Percentiles rank a stretch among this genome's conserved stretches.
These are phyloP conservation scores for Drosophila merina DNA, from an alignment of 2,888 invertebrate genomes.

Conservation along the genomic window DNA sequence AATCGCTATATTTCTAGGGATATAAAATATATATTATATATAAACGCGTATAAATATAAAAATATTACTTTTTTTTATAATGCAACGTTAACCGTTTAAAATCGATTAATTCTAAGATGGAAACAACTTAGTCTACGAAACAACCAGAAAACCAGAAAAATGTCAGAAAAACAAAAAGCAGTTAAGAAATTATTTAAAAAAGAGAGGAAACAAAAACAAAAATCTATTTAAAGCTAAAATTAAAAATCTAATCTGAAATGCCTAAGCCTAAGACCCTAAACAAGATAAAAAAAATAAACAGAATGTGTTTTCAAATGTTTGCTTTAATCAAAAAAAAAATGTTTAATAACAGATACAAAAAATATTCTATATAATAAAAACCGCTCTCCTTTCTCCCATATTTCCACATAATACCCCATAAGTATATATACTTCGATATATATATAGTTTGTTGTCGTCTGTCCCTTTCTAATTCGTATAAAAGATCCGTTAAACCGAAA, in stretches of 20 bases:
- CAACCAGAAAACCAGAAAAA: background rate
- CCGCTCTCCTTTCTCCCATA: background rate
- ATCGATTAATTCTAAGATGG: slow-evolving; percentile 14
- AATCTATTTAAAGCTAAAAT: slow-evolving; percentile 16
- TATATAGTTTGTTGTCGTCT: background rate
- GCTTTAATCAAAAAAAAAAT: background rate
- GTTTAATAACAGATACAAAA: background rate
- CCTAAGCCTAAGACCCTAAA: slow-evolving; percentile 8
- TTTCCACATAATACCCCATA: background rate
- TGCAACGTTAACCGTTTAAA: slow-evolving; percentile 33
- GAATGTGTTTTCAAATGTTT: background rate
- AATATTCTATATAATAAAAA: too few species aligned
- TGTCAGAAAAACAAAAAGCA: slow-evolving; percentile 5
- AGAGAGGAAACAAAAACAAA: background rate
- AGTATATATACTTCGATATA: background rate
- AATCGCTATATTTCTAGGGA: slow-evolving; percentile 37
- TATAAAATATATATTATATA: slow-evolving; percentile 21
- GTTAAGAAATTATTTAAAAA: slow-evolving; percentile 5
- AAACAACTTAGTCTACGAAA: background rate
- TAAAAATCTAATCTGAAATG: slow-evolving; percentile 8
- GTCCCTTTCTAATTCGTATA: slow-evolving; percentile 19
- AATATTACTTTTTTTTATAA: slow-evolving; percentile 34
- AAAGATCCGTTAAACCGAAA: slow-evolving; percentile 1
- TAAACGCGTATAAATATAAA: slow-evolving; percentile 21
- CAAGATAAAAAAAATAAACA: background rate